Conservation (phyloP, 2,113 vertebrate species). For the Tyto alba region DNA sequence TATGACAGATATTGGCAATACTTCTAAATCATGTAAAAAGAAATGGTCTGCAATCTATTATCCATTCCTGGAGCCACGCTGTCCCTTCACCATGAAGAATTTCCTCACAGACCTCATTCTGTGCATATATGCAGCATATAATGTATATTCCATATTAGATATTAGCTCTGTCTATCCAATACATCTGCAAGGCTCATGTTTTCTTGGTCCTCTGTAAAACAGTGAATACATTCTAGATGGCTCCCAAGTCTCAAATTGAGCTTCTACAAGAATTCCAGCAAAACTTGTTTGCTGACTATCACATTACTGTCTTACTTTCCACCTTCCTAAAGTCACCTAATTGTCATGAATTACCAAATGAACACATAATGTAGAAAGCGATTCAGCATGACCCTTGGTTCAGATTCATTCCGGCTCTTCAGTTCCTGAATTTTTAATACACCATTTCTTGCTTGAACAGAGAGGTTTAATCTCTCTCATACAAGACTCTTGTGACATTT, state of each 20-base stretch:
- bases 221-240: not conserved
- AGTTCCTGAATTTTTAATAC: constrained; percentile 32
- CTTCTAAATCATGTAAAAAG: not conserved
- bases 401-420: constrained; percentile 3
- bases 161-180: constrained; percentile 41
- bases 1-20: not conserved
- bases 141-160: constrained; percentile 25
- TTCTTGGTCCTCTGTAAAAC: not conserved
- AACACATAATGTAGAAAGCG: constrained; percentile 7
- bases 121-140: not conserved
- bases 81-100: not conserved
- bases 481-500: not conserved
- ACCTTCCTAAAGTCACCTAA: constrained; percentile 37
- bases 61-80: not conserved
- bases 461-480: not conserved
- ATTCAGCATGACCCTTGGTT: not conserved
- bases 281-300: constrained; percentile 44
- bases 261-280: constrained; percentile 7
- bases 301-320: constrained; percentile 20
- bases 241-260: not conserved
- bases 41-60: not conserved
- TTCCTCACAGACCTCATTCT: not conserved
- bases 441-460: constrained; percentile 3
- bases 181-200: not conserved
- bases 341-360: constrained; percentile 41